Evolutionary conservation across 2,113 vertebrate species (phyloP).

Genomic region (Ciconia stormi): DNA sequence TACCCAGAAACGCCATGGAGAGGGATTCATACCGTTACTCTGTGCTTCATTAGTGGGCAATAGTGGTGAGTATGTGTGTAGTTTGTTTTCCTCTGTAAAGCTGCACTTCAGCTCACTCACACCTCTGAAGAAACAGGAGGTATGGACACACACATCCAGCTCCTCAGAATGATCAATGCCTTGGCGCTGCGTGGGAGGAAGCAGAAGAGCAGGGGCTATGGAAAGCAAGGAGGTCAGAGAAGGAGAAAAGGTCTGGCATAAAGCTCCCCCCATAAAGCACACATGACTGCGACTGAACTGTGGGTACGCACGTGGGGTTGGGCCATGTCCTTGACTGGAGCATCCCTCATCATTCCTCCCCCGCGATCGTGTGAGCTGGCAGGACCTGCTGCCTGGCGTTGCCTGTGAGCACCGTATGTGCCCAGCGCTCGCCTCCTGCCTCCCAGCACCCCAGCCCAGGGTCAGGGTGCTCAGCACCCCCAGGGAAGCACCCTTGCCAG

Average conservation of each 20-base stretch:
- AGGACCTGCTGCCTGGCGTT: accelerated
- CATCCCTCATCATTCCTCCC: neutral
- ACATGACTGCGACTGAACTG: accelerated
- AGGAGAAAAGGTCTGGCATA: neutral
- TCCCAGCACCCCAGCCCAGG: neutral
- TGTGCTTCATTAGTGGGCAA: neutral
- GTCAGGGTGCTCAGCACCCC: neutral
- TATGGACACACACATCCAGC: neutral
- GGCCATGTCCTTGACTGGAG: neutral
- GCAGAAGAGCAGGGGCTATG: accelerated
- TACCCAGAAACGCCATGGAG: neutral
- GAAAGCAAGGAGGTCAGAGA: neutral
- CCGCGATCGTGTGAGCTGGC: accelerated
- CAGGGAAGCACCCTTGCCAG: neutral
- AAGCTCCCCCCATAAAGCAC: neutral
- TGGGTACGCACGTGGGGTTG: accelerated
- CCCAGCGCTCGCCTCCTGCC: neutral
- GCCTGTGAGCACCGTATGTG: accelerated
- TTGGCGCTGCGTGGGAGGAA: neutral
- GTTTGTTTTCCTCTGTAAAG: neutral
- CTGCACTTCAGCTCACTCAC: neutral
- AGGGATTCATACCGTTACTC: neutral
- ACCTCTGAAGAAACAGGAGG: neutral
- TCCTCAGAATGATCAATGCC: neutral
- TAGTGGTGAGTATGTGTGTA: accelerated